Percentiles rank a stretch among this genome's conserved stretches.
These are phyloP conservation scores for Pyrrhopygopsis socrates DNA, from an alignment of 2,888 invertebrate genomes.

Conservation along the genomic window DNA sequence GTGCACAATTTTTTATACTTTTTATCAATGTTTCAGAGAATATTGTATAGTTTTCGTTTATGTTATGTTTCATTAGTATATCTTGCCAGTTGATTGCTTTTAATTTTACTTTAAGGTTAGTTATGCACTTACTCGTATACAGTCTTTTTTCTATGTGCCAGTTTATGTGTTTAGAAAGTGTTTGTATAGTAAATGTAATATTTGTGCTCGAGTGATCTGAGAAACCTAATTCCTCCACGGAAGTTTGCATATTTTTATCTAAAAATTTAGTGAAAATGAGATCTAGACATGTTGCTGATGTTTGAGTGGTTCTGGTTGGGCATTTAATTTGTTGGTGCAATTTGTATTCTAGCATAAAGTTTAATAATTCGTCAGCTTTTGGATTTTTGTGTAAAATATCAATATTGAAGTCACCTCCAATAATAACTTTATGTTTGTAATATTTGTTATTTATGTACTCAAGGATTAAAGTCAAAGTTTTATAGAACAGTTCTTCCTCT, in stretches of 20 bases:
- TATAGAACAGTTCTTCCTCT: neutral
- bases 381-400: conserved; percentile 22
- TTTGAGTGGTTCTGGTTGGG: neutral
- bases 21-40: neutral
- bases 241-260: neutral
- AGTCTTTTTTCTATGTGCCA: neutral
- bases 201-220: neutral
- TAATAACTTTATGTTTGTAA: neutral
- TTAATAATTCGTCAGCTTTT: neutral
- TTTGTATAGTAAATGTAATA: neutral
- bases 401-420: conserved; percentile 51
- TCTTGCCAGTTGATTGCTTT: neutral
- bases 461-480: neutral
- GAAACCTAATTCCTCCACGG: neutral
- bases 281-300: neutral
- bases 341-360: conserved; percentile 54
- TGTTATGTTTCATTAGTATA: neutral
- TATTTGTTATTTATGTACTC: neutral
- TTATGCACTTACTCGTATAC: neutral
- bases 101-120: neutral
- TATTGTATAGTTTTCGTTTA: neutral
- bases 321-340: conserved; percentile 12
- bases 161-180: neutral
- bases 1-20: too few relatives aligned
- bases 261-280: neutral